phyloP scores from a whole-genome alignment of 2,888 invertebrate genomes.

The Teleogryllus oceanicus region DNA sequence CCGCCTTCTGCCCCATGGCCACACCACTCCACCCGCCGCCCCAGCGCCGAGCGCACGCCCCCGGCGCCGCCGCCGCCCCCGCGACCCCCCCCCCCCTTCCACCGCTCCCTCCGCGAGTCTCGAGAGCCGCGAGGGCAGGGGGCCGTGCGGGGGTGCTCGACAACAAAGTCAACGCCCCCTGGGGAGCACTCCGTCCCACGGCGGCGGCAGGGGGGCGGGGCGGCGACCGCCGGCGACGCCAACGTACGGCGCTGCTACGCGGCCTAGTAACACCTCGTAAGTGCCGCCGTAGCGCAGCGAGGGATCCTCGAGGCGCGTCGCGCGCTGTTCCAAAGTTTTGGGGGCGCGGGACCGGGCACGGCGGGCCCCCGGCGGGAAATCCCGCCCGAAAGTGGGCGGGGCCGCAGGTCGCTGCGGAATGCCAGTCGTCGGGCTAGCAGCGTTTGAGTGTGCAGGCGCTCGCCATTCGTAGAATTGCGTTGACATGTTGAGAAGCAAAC shows the following conservation, averaged over 20 bases:
- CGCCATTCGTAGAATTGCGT: too few species aligned
- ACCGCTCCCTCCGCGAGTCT: too few species aligned
- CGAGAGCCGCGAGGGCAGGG: background rate
- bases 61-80: too few species aligned
- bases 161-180: background rate
- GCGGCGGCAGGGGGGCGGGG: background rate
- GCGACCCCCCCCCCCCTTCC: too few species aligned
- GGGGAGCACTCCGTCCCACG: background rate
- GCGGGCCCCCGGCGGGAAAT: background rate
- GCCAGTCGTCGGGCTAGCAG: too few species aligned
- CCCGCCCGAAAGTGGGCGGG: too few species aligned
- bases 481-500: too few species aligned
- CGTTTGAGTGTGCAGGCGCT: too few species aligned
- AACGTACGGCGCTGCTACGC: background rate
- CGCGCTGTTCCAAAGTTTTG: background rate
- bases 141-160: background rate
- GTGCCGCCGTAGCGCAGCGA: background rate
- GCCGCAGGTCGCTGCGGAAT: too few species aligned
- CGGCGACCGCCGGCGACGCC: background rate
- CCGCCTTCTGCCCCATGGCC: too few species aligned
- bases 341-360: background rate
- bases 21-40: too few species aligned
- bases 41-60: accelerated
- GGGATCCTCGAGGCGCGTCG: background rate
- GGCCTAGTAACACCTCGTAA: background rate